Percentiles rank a stretch among this genome's conserved stretches.
Evolutionary conservation across 2,797 vertebrate genomes (phyloP).

Genomic region (Sorex maritimensis): DNA sequence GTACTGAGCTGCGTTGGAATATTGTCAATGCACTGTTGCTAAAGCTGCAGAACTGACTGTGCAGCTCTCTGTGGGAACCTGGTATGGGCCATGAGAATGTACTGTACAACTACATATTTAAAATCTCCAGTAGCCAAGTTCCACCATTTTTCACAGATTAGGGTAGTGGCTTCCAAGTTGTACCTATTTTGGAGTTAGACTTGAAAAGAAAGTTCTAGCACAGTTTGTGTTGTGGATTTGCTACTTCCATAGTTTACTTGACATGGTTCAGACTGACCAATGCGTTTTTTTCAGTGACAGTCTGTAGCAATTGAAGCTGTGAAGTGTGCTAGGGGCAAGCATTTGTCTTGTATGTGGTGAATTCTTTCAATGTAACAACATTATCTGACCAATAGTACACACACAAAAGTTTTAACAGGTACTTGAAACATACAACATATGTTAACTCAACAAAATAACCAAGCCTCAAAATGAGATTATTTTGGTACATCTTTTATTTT

Average conservation of each 20-base stretch:
- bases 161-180: conserved; percentile 88
- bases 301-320: conserved; percentile 94
- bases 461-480: conserved; percentile 90
- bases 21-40: conserved; percentile 89
- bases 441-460: conserved; percentile 91
- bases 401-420: conserved; percentile 90
- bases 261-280: conserved; percentile 93
- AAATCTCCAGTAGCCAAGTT: conserved; percentile 88
- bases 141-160: conserved; percentile 89
- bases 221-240: conserved; percentile 93
- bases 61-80: conserved; percentile 89
- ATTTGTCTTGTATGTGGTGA: conserved; percentile 92
- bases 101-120: conserved; percentile 91
- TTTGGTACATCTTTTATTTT: conserved; percentile 91
- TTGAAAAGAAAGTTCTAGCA: conserved; percentile 93
- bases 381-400: conserved; percentile 90
- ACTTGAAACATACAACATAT: conserved; percentile 90
- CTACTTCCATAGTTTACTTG: conserved; percentile 94
- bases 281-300: conserved; percentile 92
- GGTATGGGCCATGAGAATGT: conserved; percentile 89
- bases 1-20: conserved; percentile 94
- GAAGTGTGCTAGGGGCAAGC: conserved; percentile 93
- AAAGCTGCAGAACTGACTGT: conserved; percentile 88
- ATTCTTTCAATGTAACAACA: conserved; percentile 91
- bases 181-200: conserved; percentile 90